Base-by-base conservation (phyloP, 2,888 invertebrate species). In the Spodoptera picta region DNA sequence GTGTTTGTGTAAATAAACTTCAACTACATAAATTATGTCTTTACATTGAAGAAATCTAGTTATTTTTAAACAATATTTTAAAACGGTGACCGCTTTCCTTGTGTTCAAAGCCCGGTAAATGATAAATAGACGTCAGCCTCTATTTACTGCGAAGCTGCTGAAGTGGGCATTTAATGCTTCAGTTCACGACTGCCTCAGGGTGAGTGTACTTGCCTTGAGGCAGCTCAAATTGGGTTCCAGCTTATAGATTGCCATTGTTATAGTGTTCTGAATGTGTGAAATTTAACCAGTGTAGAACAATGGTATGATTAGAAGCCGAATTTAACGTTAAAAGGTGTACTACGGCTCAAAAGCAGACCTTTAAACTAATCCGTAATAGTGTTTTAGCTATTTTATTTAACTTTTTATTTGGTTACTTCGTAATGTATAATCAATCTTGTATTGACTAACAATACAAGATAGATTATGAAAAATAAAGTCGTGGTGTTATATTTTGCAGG, bases 101-200 rank as follows among this genome's bases (percentile, higher is more conserved):
- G 11, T 48, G 14, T 23, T 58, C 14, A 12, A 23, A 42, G 5
- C 24, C 36, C 42, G 12, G 46, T 55, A 52, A 68, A 60, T 60
- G 43, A 48, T 68, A 58, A 54, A 50, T 27, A 64, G 36, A 73
- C 42, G 45, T 68, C 49, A 43, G 52, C 23, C 46, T 61, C 45
- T n/a, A 48, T 73, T 60, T 54, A 71, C 63, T 54, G 59, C 49
- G 47, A 63, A 63, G 44, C 59, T 47, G 50, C 45, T 68, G 56
- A 69, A 72, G 69, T 60, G 50, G 69, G 31, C 57, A 69, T 64
- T 72, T 64, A 57, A 63, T 64, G 74, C 74, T 19, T 69, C 64
- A 63, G 73, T 73, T 73, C 57, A 54, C 64, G 45, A 4, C 47
- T 50, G 56, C 45, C 45, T 43, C 27, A 45, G 27, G 31, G 52